phyloP scores from a whole-genome alignment of 2,888 invertebrate genomes.

The Pocota personata region DNA sequence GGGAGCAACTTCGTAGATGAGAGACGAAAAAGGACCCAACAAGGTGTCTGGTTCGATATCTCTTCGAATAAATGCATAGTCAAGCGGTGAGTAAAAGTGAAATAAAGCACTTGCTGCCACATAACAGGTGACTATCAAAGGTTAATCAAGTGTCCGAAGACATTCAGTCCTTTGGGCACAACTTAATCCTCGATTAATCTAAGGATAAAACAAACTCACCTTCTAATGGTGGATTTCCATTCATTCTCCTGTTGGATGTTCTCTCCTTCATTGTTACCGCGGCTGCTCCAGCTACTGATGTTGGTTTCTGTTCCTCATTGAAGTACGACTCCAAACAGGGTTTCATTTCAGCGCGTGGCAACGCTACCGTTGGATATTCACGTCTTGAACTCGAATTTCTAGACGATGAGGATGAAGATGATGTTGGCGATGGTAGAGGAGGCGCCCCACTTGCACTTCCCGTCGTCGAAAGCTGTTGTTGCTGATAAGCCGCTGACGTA shows the following conservation, averaged over 20 bases:
- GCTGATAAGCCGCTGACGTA: conserved; percentile 44
- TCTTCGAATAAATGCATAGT: too few relatives aligned
- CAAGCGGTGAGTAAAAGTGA: too few relatives aligned
- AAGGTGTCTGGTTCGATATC: too few relatives aligned
- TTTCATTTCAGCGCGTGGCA: conserved; percentile 89
- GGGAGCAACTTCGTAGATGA: too few relatives aligned
- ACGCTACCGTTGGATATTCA: conserved; percentile 81
- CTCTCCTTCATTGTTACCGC: conserved; percentile 75
- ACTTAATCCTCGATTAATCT: background rate
- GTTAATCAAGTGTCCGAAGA: too few relatives aligned
- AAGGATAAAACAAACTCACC: conserved; percentile 77
- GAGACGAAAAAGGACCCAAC: too few relatives aligned
- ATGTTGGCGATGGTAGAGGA: conserved; percentile 56
- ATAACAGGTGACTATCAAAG: too few relatives aligned
- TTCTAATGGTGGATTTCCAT: conserved; percentile 82
- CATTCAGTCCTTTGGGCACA: too few relatives aligned
- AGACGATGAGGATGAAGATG: conserved; percentile 71
- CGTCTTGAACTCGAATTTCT: conserved; percentile 68
- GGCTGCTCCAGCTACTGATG: conserved; percentile 78
- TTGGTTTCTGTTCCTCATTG: conserved; percentile 86
- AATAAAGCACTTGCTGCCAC: too few relatives aligned
- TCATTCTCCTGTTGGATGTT: conserved; percentile 77
- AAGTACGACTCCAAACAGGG: conserved; percentile 89
- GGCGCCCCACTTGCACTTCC: conserved; percentile 15
- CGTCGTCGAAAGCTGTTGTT: conserved; percentile 35